Evolutionary conservation across 2,888 invertebrate genomes (phyloP).

Genomic region (Papilio elwesi): DNA sequence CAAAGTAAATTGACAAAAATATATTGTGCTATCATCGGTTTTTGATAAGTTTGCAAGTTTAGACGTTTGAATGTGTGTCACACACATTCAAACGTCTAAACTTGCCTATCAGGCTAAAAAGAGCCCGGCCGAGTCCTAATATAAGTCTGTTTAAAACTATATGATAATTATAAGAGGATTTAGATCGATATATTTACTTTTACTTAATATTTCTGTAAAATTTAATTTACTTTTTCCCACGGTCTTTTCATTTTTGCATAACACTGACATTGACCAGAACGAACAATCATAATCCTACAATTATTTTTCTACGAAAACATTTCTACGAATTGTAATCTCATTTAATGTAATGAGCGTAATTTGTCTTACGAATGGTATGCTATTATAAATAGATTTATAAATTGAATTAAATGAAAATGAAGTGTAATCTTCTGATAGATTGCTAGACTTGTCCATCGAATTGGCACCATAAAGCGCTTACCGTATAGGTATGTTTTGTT

Average conservation of each 20-base stretch:
- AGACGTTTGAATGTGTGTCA: too few relatives aligned
- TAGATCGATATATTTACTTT: too few relatives aligned
- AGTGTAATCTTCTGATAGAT: conserved; percentile 48
- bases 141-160: too few relatives aligned
- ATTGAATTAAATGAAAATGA: background rate
- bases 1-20: too few relatives aligned
- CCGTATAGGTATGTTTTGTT: conserved; percentile 63
- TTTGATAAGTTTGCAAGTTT: too few relatives aligned
- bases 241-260: background rate
- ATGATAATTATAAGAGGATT: too few relatives aligned
- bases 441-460: conserved; percentile 35
- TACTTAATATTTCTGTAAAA: too few relatives aligned
- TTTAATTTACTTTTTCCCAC: background rate
- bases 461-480: conserved; percentile 51
- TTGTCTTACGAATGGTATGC: background rate
- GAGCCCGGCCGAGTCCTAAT: too few relatives aligned
- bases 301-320: background rate
- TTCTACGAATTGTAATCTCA: background rate
- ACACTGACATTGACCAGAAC: too few relatives aligned
- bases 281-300: background rate
- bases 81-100: too few relatives aligned
- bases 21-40: too few relatives aligned
- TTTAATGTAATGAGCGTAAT: background rate
- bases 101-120: too few relatives aligned
- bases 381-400: conserved; percentile 7